Percentiles rank a stretch among this genome's conserved stretches.
phyloP scores from a whole-genome alignment of 2,888 invertebrate species.

The Andrena chrysosceles region DNA sequence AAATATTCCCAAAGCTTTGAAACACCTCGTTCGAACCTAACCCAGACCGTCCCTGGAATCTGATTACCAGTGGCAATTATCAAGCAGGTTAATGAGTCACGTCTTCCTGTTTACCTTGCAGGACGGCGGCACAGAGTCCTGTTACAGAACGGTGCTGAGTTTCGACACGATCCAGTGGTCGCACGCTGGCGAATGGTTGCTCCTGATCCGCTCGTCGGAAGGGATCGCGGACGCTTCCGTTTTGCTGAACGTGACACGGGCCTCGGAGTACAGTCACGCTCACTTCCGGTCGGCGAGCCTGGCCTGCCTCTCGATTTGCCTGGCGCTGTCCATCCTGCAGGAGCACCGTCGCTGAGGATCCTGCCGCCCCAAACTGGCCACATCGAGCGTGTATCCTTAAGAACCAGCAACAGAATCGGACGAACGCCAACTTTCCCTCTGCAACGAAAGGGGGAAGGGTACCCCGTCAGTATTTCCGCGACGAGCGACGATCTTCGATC shows the following conservation, averaged over 20 bases:
- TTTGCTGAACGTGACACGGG: slow-evolving; percentile 87
- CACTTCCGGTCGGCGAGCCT: slow-evolving; percentile 73
- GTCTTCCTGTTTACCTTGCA: slow-evolving; percentile 78
- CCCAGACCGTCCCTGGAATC: not conserved
- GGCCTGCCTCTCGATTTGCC: slow-evolving; percentile 73
- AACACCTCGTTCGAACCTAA: no score
- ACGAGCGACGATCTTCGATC: slow-evolving; percentile 15
- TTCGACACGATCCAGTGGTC: slow-evolving; percentile 87
- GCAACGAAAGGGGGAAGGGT: not conserved
- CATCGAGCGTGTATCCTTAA: not conserved
- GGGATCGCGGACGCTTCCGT: slow-evolving; percentile 88
- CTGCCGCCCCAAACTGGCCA: not conserved
- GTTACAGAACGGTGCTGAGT: slow-evolving; percentile 87
- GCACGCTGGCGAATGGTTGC: slow-evolving; percentile 88
- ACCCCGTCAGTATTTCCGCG: slow-evolving; percentile 37
- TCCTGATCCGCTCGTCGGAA: slow-evolving; percentile 88
- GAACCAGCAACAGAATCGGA: not conserved
- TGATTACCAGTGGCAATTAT: not conserved
- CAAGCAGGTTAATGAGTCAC: slow-evolving; percentile 29
- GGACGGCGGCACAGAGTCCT: slow-evolving; percentile 87
- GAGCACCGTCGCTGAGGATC: slow-evolving; percentile 65
- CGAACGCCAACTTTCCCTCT: not conserved
- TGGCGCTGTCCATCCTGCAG: slow-evolving; percentile 70
- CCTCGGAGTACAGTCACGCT: slow-evolving; percentile 79
- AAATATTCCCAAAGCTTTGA: no score